Evolutionary conservation across 2,888 invertebrate species (phyloP), one percentile per base, ranked within the genome.

Genomic region (Thymelicus sylvestris): DNA sequence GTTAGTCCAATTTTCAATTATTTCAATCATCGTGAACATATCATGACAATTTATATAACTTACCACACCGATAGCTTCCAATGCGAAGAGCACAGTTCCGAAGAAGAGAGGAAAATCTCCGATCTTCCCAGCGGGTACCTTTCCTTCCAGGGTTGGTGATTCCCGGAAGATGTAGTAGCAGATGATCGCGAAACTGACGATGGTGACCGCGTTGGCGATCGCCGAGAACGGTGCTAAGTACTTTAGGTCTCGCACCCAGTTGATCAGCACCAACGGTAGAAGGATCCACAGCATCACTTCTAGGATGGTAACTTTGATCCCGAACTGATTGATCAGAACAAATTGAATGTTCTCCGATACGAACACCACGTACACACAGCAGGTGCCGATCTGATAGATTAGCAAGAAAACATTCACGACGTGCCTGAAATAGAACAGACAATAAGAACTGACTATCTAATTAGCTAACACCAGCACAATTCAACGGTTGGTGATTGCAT

Each of bases 331-430:
- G 55, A 93, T 93, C 13, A 95, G 88, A 12, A 97, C 96, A 77
- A 90, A 93, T 83, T 96, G 94, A n/a, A 98, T 94, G 88, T 98
- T 98, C 73, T 96, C 96, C 0, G 98, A 96, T 64, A 99, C 97
- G 87, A 99, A 99, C 0, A 99, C 97, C 31, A 98, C 97, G 89
- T 99, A 99, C 1, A 99, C 98, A 87, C 98, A 98, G 86, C 99
- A 69, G 7, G 98, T 98, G 62, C 99, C 99, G 79, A 99, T 94
- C 89, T 99, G 99, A 80, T 99, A 99, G 67, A 98, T 94, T 75
- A 98, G 86, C 4, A 97, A 93, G 81, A 97, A 97, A 0, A 93
- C 89, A 83, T 97, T 97, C 38, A 96, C 96, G 7, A 96, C 87
- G 76, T 96, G 95, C 71, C 97, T 97, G 92, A 86, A 84, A 87